phyloP scores from a whole-genome alignment of 2,888 invertebrate species.

The Pandemis corylana region DNA sequence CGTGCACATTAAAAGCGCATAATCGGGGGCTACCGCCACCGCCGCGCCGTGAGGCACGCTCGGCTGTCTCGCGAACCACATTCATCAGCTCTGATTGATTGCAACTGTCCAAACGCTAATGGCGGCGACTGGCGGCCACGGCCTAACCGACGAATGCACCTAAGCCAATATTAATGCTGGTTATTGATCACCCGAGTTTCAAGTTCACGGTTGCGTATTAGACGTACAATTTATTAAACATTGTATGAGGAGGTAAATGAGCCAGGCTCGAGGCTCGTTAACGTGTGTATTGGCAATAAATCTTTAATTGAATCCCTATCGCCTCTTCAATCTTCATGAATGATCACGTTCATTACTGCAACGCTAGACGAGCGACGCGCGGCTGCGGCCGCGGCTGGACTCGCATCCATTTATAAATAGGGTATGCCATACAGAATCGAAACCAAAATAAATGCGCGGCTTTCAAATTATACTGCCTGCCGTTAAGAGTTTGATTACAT shows the following conservation, averaged over 20 bases:
- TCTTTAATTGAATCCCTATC: conserved; percentile 73
- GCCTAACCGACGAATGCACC: conserved; percentile 73
- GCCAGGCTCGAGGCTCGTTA: conserved; percentile 60
- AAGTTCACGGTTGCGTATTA: conserved; percentile 81
- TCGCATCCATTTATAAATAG: conserved; percentile 34
- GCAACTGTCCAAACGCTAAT: conserved; percentile 83
- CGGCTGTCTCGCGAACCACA: conserved; percentile 68
- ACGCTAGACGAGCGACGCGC: conserved; percentile 42
- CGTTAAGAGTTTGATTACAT: conserved; percentile 37
- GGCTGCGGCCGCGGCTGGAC: conserved; percentile 7
- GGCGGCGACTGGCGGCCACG: conserved; percentile 78
- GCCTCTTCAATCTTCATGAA: conserved; percentile 62
- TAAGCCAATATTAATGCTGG: conserved; percentile 77
- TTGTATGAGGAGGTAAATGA: conserved; percentile 65
- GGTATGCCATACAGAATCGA: conserved; percentile 22
- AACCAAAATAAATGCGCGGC: conserved; percentile 36
- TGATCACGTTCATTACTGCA: conserved; percentile 55
- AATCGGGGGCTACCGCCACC: conserved; percentile 45
- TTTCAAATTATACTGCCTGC: conserved; percentile 31
- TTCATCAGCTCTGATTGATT: conserved; percentile 83
- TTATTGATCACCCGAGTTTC: conserved; percentile 74
- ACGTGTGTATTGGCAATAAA: conserved; percentile 60
- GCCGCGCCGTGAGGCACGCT: conserved; percentile 41
- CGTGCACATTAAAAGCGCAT: conserved; percentile 39
- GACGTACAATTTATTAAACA: conserved; percentile 72